Evolutionary conservation across 2,888 invertebrate species (phyloP).

Genomic region (Lingula anatina): DNA sequence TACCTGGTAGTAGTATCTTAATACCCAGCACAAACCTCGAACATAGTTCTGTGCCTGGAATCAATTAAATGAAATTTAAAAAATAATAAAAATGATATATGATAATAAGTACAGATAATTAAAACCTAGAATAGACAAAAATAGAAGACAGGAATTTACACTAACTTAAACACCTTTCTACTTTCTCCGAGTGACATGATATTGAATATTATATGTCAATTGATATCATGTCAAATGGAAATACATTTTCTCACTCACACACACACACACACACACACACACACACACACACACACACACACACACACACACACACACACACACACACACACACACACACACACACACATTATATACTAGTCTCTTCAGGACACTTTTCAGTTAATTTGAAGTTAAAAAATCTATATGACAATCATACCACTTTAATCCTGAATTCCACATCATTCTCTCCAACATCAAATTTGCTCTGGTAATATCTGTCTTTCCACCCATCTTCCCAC

Average conservation of each 20-base stretch:
- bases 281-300: not conserved
- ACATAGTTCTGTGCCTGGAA: conserved; percentile 80
- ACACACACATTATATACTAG: not conserved
- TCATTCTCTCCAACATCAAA: conserved; percentile 53
- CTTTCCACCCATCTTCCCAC: conserved; percentile 96
- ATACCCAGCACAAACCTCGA: conserved; percentile 94
- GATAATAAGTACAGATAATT: not conserved
- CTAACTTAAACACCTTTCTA: too few species aligned
- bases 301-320: not conserved
- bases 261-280: not conserved
- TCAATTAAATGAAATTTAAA: conserved; percentile 6
- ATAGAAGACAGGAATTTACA: not conserved
- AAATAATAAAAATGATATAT: not conserved
- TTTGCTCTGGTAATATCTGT: conserved; percentile 81
- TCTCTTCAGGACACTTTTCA: not conserved
- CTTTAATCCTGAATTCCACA: conserved; percentile 77
- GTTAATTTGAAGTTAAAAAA: too few species aligned
- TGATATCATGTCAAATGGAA: too few species aligned
- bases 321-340: not conserved
- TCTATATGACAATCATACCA: conserved; percentile 55
- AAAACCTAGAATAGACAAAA: not conserved
- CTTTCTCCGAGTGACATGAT: too few species aligned
- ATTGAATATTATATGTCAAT: too few species aligned
- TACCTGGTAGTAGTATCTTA: conserved; percentile 93
- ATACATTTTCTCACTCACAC: too few species aligned